Conservation (phyloP, 2,888 invertebrate genomes). For the Morpho achilles region DNA sequence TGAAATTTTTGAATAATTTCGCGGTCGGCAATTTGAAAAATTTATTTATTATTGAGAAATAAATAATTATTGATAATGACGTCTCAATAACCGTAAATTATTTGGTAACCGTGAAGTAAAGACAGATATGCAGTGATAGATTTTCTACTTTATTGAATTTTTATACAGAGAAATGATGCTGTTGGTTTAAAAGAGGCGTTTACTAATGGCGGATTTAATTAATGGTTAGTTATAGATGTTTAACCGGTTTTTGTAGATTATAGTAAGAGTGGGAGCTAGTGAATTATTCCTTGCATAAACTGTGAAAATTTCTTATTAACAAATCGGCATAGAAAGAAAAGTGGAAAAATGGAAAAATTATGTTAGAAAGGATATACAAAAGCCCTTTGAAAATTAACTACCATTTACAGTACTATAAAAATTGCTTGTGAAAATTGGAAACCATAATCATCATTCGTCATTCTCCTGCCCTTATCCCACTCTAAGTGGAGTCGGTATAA, state of each 20-base stretch:
- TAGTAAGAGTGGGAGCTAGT: background rate
- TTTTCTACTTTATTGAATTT: conserved; percentile 11
- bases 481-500: too few relatives aligned
- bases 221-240: conserved; percentile 15
- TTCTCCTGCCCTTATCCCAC: too few relatives aligned
- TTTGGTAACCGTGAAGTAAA: conserved; percentile 10
- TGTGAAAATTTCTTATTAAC: too few relatives aligned
- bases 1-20: conserved; percentile 1
- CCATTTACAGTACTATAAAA: too few relatives aligned
- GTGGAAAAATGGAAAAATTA: too few relatives aligned
- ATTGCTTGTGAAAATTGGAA: too few relatives aligned
- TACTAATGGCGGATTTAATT: conserved; percentile 12
- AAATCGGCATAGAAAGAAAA: too few relatives aligned
- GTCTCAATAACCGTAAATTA: conserved; percentile 15
- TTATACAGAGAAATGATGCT: conserved; percentile 11
- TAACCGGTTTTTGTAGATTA: conserved; percentile 12
- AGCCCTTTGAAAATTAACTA: too few relatives aligned
- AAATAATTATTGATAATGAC: conserved; percentile 21
- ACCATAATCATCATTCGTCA: too few relatives aligned
- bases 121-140: conserved; percentile 5
- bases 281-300: conserved; percentile 1
- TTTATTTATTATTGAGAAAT: conserved; percentile 10
- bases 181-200: conserved; percentile 18
- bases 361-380: too few relatives aligned
- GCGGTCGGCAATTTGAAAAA: conserved; percentile 5